Evolutionary conservation across 2,113 vertebrate genomes (phyloP), one percentile per base, ranked within the genome.

Genomic region (Albula glossodonta): DNA sequence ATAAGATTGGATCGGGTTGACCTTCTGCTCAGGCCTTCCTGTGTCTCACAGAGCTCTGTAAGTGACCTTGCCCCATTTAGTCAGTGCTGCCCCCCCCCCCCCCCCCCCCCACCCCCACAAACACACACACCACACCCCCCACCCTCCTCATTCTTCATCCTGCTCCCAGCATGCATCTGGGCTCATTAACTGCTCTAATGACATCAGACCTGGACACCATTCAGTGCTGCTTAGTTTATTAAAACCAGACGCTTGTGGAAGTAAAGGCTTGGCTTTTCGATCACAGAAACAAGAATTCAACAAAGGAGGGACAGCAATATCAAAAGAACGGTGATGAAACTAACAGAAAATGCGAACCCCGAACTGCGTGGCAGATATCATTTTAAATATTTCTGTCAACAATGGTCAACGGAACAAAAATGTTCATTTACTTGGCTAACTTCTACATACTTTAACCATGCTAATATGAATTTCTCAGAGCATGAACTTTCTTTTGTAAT

Each of bases 131-230:
- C 31, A 41, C 31, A 41, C 31, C 31, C 31, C 31, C 31, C 31
- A 41, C 31, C 31, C 60, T 41, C 63, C 49, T 84, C 83, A 57
- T 79, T 41, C 74, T 57, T 22, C 70, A 57, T 25, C 51, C 53
- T 12, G 70, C 74, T 84, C 83, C 83, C 83, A 84, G 74, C 52
- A 53, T 84, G 74, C 83, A 84, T 19, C 52, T 53, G 74, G 74
- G 19, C 83, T 53, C 66, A 53, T 84, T 85, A 85, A 17, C 83
- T 49, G 83, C 74, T 48, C 25, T 53, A 31, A 78, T 79, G 51
- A 79, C 83, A 48, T 79, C 70, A 57, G 31, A 57, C 78, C 83
- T 84, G 83, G 74, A 53, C 74, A 57, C 74, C 52, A 9, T 49
- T 53, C 51, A 74, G 83, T 5, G 11, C n/a, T 4, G 49, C 50